These are phyloP conservation scores for Amphipoea oculea DNA, from an alignment of 2,888 invertebrate genomes.

Conservation along the genomic window DNA sequence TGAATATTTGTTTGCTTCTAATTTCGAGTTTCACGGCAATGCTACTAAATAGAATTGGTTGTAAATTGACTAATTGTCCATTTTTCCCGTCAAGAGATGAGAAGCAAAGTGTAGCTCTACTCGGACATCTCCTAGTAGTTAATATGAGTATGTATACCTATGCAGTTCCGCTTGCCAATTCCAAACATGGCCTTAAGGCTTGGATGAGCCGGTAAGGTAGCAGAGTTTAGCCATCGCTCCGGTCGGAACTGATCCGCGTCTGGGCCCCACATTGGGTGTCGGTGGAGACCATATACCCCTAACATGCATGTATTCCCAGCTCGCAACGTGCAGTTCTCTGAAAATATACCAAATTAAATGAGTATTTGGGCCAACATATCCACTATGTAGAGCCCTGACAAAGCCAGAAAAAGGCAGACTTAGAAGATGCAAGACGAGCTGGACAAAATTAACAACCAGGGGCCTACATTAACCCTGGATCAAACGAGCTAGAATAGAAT, in stretches of 20 bases:
- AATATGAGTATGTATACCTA: conserved; percentile 65
- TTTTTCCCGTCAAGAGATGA: neutral
- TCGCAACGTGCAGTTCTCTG: conserved; percentile 56
- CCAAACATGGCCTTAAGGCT: conserved; percentile 74
- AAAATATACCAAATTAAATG: neutral
- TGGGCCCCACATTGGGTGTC: conserved; percentile 76
- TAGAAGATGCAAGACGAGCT: no score
- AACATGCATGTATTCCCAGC: conserved; percentile 72
- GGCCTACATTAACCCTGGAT: neutral
- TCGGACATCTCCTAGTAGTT: neutral
- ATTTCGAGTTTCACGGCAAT: neutral
- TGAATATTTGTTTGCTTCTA: neutral
- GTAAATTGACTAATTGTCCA: neutral
- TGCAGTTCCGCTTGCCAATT: conserved; percentile 76
- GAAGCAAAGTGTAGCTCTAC: neutral
- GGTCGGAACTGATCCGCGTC: conserved; percentile 77
- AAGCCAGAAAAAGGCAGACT: neutral
- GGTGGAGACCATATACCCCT: conserved; percentile 73
- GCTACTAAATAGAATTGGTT: neutral
- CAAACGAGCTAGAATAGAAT: neutral
- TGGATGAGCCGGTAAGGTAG: conserved; percentile 70
- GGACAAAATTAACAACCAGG: neutral
- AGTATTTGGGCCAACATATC: neutral
- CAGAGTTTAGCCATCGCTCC: conserved; percentile 77
- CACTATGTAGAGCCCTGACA: neutral